phyloP scores from a whole-genome alignment of 2,113 vertebrate species.

The Aleadryas rufinucha region DNA sequence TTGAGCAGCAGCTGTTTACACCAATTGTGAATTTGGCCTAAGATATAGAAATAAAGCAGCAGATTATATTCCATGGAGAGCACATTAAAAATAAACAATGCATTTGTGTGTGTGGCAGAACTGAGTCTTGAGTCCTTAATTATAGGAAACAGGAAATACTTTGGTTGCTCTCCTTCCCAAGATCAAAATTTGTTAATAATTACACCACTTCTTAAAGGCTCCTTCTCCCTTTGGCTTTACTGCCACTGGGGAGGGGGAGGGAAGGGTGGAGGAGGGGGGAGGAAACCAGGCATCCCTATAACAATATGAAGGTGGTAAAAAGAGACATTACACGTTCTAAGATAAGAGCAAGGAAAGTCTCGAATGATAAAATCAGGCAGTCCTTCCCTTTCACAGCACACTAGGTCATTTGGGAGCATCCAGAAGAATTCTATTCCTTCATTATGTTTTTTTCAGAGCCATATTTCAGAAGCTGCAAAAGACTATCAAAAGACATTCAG shows the following conservation, averaged over 20 bases:
- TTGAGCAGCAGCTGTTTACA: conserved; percentile 48
- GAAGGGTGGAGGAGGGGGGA: background rate
- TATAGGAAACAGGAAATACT: conserved; percentile 67
- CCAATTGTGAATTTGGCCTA: conserved; percentile 48
- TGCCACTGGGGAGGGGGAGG: background rate
- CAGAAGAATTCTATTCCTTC: background rate
- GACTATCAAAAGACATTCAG: conserved; percentile 13
- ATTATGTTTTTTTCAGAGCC: background rate
- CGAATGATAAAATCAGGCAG: background rate
- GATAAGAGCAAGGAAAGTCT: conserved; percentile 31
- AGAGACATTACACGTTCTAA: background rate
- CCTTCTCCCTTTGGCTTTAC: conserved; percentile 26
- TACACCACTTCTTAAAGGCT: conserved; percentile 38
- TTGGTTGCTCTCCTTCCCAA: conserved; percentile 37
- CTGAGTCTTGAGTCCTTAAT: conserved; percentile 37
- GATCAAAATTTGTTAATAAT: conserved; percentile 61
- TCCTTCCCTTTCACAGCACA: background rate
- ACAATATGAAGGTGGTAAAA: conserved; percentile 42
- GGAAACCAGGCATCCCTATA: conserved; percentile 32
- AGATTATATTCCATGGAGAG: conserved; percentile 41
- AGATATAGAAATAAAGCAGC: conserved; percentile 34
- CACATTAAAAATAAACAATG: conserved; percentile 60
- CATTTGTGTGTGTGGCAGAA: conserved; percentile 17
- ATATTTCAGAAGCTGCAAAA: background rate
- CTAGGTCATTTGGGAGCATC: conserved; percentile 14